Percentiles rank a stretch among this genome's conserved stretches.
Conservation (phyloP, 2,888 invertebrate species). For the Drosophila tripunctata region DNA sequence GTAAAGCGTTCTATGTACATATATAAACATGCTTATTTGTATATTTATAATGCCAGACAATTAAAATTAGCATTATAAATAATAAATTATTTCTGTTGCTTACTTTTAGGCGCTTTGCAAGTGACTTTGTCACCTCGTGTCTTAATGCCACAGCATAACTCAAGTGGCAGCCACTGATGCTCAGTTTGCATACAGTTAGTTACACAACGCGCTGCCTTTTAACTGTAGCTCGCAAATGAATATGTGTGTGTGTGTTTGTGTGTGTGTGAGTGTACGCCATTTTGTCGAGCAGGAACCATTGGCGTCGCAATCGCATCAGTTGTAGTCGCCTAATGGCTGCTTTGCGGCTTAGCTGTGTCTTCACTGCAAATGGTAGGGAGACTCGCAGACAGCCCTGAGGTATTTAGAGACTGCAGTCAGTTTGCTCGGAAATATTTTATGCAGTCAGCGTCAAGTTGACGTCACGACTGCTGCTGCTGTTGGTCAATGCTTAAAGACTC, state of each 20-base stretch:
- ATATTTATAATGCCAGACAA: conserved; percentile 21
- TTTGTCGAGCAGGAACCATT: conserved; percentile 63
- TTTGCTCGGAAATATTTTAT: conserved; percentile 43
- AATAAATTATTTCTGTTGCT: conserved; percentile 33
- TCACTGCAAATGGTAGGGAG: neutral
- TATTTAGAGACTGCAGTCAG: conserved; percentile 47
- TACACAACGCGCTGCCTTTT: conserved; percentile 65
- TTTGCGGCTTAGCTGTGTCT: conserved; percentile 71
- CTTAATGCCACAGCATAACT: conserved; percentile 53
- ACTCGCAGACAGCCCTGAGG: conserved; percentile 42
- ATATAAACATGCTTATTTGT: conserved; percentile 4
- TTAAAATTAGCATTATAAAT: conserved; percentile 45
- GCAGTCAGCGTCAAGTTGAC: conserved; percentile 26
- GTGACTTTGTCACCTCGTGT: neutral
- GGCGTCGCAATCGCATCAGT: conserved; percentile 63
- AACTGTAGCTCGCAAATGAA: conserved; percentile 47
- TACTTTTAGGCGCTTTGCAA: conserved; percentile 13
- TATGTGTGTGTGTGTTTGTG: conserved; percentile 10
- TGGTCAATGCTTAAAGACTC: conserved; percentile 45
- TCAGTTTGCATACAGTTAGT: conserved; percentile 69
- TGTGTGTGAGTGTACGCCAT: conserved; percentile 46
- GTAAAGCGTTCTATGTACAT: conserved; percentile 12
- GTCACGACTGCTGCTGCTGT: conserved; percentile 19
- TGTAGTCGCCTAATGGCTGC: conserved; percentile 71
- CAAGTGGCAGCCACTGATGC: conserved; percentile 58